Conservation (phyloP, 2,113 vertebrate species). For the Rhinoderma darwinii region DNA sequence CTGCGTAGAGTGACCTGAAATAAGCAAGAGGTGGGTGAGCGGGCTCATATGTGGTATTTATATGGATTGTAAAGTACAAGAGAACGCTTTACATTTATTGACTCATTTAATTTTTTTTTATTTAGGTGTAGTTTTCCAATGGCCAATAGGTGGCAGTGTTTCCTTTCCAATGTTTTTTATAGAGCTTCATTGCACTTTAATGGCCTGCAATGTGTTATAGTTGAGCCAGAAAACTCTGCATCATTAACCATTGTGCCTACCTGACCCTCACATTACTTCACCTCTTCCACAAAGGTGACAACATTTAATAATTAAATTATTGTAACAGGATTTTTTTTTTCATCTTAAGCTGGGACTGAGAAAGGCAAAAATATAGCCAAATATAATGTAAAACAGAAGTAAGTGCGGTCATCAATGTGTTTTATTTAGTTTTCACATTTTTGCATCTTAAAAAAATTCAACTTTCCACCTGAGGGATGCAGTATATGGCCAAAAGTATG, state of each 20-base stretch:
- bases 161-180: conserved; percentile 55
- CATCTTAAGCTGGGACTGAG: conserved; percentile 50
- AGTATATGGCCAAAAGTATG: no score
- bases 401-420: not conserved
- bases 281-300: conserved; percentile 63
- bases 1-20: conserved; percentile 26
- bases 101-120: not conserved
- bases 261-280: conserved; percentile 60
- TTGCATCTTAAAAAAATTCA: not conserved
- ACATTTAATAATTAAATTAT: conserved; percentile 63
- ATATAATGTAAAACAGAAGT: not conserved
- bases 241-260: conserved; percentile 66
- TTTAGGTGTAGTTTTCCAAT: not conserved
- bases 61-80: conserved; percentile 20
- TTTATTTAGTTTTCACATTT: not conserved
- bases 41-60: conserved; percentile 22
- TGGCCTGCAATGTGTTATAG: not conserved
- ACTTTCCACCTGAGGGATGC: not conserved
- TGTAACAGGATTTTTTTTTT: conserved; percentile 53
- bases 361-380: not conserved
- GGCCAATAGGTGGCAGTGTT: conserved; percentile 78
- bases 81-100: conserved; percentile 43
- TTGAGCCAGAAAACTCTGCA: conserved; percentile 62
- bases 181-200: not conserved
- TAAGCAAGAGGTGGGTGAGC: not conserved